phyloP scores from a whole-genome alignment of 2,888 invertebrate species.

The Phaedon cochleariae region DNA sequence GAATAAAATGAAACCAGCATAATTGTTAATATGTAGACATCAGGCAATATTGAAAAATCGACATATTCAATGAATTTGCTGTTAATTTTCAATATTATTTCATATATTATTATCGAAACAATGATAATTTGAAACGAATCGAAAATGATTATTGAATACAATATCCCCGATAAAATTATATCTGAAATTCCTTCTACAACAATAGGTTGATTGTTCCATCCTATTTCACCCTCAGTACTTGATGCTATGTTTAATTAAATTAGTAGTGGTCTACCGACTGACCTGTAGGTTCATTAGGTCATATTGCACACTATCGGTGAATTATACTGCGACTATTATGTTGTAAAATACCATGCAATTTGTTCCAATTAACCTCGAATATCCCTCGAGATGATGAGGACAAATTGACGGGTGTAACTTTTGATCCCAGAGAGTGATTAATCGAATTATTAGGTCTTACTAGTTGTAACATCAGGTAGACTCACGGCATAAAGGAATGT shows the following conservation, averaged over 20 bases:
- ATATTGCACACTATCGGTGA: not conserved
- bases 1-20: too few relatives aligned
- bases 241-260: not conserved
- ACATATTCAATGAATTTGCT: too few relatives aligned
- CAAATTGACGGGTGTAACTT: not conserved
- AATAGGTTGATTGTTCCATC: too few relatives aligned
- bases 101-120: too few relatives aligned
- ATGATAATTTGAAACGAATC: too few relatives aligned
- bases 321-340: not conserved
- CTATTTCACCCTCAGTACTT: not conserved
- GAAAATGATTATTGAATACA: too few relatives aligned
- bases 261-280: not conserved
- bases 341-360: not conserved
- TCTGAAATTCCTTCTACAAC: too few relatives aligned
- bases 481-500: not conserved
- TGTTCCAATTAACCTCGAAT: not conserved
- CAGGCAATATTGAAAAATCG: too few relatives aligned
- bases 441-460: not conserved
- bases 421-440: not conserved
- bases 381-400: not conserved
- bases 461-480: not conserved
- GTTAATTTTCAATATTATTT: too few relatives aligned
- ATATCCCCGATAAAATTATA: too few relatives aligned
- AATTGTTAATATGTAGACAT: too few relatives aligned
- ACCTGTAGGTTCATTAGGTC: not conserved